These are phyloP conservation scores for Cybosia mesomella DNA, from an alignment of 2,888 invertebrate genomes.

Conservation along the genomic window DNA sequence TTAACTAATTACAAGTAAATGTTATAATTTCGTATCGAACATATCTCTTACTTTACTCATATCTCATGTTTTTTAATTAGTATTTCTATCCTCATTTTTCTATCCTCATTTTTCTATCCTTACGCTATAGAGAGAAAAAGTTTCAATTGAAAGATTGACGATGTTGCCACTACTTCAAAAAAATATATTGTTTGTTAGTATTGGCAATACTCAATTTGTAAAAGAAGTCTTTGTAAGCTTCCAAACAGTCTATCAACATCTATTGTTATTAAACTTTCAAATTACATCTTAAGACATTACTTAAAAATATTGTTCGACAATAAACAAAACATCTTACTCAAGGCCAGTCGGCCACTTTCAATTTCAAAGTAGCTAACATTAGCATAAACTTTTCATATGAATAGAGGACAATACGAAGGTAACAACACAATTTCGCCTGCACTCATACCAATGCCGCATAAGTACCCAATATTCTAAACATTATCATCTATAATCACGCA, in stretches of 20 bases:
- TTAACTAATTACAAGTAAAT: too few relatives aligned
- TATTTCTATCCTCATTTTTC: too few relatives aligned
- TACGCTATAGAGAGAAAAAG: too few relatives aligned
- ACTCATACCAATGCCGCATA: constrained; percentile 24
- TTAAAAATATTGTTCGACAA: constrained; percentile 36
- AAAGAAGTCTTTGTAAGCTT: background rate
- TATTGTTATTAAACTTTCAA: constrained; percentile 29
- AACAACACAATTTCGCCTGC: constrained; percentile 26
- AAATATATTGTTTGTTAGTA: background rate
- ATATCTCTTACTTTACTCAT: too few relatives aligned
- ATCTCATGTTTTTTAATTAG: too few relatives aligned
- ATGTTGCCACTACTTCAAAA: background rate
- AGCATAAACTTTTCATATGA: constrained; percentile 46
- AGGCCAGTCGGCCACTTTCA: constrained; percentile 66
- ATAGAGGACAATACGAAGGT: constrained; percentile 22
- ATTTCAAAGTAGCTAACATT: constrained; percentile 53
- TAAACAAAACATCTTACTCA: constrained; percentile 57
- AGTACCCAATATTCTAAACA: constrained; percentile 5
- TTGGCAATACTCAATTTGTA: background rate
- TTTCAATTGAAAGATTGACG: too few relatives aligned
- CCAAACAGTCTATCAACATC: background rate
- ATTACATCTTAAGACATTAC: constrained; percentile 17
- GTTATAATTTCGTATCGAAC: too few relatives aligned
- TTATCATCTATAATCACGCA: constrained; percentile 17
- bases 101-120: too few relatives aligned